These are phyloP conservation scores for Diadema setosum DNA, from an alignment of 35 echinoderm and acorn worm genomes.

Conservation along the genomic window DNA sequence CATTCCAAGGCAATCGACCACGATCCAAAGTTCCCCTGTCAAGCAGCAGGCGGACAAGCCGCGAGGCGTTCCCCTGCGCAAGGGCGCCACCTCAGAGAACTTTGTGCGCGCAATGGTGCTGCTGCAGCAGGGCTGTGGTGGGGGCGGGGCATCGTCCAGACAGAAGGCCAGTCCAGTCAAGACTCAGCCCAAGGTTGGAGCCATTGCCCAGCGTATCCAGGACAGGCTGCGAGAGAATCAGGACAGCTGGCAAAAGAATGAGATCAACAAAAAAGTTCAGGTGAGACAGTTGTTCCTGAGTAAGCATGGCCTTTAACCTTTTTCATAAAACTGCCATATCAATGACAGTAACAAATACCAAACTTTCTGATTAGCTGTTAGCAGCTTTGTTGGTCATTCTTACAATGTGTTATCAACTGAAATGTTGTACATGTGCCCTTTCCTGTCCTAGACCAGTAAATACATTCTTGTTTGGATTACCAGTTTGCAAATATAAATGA, in stretches of 20 bases:
- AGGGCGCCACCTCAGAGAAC: not conserved
- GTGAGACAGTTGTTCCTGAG: constrained; percentile 54
- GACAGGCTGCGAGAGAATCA: constrained; percentile 78
- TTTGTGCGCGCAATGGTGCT: constrained; percentile 9
- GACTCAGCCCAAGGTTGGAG: constrained; percentile 59
- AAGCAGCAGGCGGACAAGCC: not conserved
- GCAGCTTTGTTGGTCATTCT: too few species aligned
- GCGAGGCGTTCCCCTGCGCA: not conserved
- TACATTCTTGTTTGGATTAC: too few species aligned
- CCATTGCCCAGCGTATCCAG: constrained; percentile 83
- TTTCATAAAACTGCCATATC: too few species aligned
- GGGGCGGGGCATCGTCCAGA: not conserved
- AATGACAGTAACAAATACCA: too few species aligned
- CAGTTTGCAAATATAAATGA: too few species aligned
- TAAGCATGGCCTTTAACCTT: too few species aligned
- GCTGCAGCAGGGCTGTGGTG: not conserved
- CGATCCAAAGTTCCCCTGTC: not conserved
- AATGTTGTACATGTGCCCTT: too few species aligned
- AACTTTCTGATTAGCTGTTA: too few species aligned
- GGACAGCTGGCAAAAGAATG: constrained; percentile 86
- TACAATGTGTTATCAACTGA: too few species aligned
- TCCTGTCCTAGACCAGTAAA: too few species aligned
- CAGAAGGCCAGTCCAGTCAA: constrained; percentile 28
- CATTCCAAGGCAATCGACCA: not conserved
- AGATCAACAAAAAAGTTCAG: constrained; percentile 92